A percentile compares a stretch with the other conserved stretches of the same genome.
phyloP scores from a whole-genome alignment of 1,140 invertebrate species.

The Drusus annulatus region DNA sequence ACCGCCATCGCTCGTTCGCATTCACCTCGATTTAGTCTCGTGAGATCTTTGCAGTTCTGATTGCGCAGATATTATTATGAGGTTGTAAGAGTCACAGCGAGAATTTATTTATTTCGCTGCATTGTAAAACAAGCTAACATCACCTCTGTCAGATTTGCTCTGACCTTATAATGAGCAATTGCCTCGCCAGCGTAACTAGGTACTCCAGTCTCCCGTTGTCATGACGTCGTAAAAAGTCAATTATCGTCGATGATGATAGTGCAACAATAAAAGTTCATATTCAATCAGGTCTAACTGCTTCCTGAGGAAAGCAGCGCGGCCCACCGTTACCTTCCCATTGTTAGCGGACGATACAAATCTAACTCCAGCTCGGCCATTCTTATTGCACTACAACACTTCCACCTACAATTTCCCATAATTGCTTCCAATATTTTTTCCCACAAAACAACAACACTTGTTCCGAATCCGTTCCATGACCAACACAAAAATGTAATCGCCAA shows the following conservation, averaged over 20 bases:
- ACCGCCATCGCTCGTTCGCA: too few species aligned
- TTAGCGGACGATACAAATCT: constrained; percentile 21
- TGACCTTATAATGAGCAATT: background rate
- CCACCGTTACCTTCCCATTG: constrained; percentile 36
- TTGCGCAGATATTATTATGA: too few species aligned
- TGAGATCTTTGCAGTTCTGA: too few species aligned
- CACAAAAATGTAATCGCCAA: background rate
- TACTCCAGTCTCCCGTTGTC: constrained; percentile 3
- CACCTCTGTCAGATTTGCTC: background rate
- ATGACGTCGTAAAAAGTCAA: constrained; percentile 7
- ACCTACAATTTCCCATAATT: constrained; percentile 26
- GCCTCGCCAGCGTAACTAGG: constrained; percentile 8
- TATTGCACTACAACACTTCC: constrained; percentile 10
- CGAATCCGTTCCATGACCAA: constrained; percentile 16
- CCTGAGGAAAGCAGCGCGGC: background rate
- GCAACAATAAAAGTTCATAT: constrained; percentile 33
- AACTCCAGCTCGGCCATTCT: constrained; percentile 23
- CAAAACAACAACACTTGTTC: background rate
- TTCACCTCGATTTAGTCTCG: background rate
- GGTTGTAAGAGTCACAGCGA: too few species aligned
- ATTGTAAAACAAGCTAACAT: too few species aligned
- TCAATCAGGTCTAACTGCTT: constrained; percentile 33
- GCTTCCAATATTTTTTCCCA: constrained; percentile 1
- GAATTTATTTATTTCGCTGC: too few species aligned
- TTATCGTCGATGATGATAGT: constrained; percentile 33